Conservation (phyloP, 2,797 vertebrate species). For the Argentina silus region DNA sequence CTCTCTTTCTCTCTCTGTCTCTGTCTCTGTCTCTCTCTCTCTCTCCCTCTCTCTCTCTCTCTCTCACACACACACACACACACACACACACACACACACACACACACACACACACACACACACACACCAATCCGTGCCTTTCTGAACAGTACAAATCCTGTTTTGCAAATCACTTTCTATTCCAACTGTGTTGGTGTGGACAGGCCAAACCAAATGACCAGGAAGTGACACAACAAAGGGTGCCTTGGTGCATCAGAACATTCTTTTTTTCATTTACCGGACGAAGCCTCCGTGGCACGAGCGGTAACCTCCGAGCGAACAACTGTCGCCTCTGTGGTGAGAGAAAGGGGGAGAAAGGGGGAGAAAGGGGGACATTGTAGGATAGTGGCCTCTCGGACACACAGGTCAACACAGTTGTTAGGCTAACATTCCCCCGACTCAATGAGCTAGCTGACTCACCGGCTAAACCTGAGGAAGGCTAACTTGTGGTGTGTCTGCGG, state of each 20-base stretch:
- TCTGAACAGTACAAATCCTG: too few relatives aligned
- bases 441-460: constrained; percentile 68
- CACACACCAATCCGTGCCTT: too few relatives aligned
- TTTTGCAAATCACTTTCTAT: neutral
- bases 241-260: constrained; percentile 33
- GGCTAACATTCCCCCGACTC: constrained; percentile 49
- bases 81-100: too few relatives aligned
- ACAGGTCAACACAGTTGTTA: constrained; percentile 62
- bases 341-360: constrained; percentile 62
- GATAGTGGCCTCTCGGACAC: constrained; percentile 33
- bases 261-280: constrained; percentile 70
- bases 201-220: constrained; percentile 38
- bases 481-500: constrained; percentile 38
- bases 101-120: too few relatives aligned
- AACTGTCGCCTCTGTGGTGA: constrained; percentile 58
- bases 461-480: constrained; percentile 36
- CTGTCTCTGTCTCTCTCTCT: neutral
- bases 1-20: neutral
- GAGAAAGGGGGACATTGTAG: constrained; percentile 65
- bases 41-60: too few relatives aligned
- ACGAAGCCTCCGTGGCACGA: constrained; percentile 44
- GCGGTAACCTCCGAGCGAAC: constrained; percentile 63
- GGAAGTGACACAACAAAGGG: constrained; percentile 59
- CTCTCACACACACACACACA: too few relatives aligned
- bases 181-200: constrained; percentile 24